Conservation (phyloP, 2,113 vertebrate species). For the Pomatorhinus ruficollis region DNA sequence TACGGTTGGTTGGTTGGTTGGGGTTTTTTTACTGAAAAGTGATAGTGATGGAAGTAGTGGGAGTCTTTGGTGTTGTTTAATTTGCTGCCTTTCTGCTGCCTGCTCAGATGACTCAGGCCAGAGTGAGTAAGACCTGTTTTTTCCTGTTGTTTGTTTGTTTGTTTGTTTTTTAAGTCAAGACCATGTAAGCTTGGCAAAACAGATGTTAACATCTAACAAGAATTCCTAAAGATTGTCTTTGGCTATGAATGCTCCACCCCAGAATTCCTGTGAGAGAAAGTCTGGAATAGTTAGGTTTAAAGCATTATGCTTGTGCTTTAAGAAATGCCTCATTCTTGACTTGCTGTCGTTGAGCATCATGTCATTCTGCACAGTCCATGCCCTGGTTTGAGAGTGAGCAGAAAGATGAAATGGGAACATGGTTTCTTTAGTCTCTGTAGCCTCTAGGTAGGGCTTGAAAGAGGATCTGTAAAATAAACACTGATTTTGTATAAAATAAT, state of each 20-base stretch:
- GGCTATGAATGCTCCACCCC: not conserved
- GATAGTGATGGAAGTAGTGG: not conserved
- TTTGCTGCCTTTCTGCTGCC: not conserved
- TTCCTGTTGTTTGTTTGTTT: not conserved
- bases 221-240: not conserved
- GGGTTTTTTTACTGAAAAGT: not conserved
- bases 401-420: not conserved
- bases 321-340: not conserved
- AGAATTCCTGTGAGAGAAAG: not conserved
- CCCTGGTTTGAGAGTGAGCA: not conserved
- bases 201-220: not conserved
- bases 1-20: not conserved
- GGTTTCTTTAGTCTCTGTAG: not conserved
- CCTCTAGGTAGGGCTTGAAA: not conserved
- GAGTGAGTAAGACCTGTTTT: not conserved
- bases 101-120: not conserved
- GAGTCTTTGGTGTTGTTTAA: not conserved
- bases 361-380: not conserved
- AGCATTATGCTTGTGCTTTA: not conserved
- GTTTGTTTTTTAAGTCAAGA: not conserved
- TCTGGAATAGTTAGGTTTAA: not conserved
- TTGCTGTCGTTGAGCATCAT: not conserved
- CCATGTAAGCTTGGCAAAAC: not conserved
- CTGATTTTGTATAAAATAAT: not conserved
- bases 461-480: not conserved